Percentiles rank a stretch among this genome's conserved stretches.
Conservation (phyloP, 2,113 vertebrate species). For the Tretioscincus oriximinensis region DNA sequence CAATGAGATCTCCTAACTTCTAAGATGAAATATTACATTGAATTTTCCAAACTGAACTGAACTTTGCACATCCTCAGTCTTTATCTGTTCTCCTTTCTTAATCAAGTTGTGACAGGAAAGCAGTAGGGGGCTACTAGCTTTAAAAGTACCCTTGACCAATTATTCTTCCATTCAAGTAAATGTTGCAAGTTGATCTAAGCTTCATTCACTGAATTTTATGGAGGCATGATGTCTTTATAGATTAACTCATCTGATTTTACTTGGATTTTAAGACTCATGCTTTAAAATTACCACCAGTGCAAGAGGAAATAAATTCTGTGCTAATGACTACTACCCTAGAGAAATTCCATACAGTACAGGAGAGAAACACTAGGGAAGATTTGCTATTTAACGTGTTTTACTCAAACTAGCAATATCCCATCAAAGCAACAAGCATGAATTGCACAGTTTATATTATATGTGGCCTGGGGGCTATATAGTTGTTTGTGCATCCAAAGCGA, state of each 20-base stretch:
- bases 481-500: slow-evolving; percentile 25
- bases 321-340: slow-evolving; percentile 19
- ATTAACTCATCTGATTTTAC: background rate
- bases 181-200: background rate
- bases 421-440: slow-evolving; percentile 38
- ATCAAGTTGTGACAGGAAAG: background rate
- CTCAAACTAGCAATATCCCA: slow-evolving; percentile 11
- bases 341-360: slow-evolving; percentile 20
- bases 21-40: no score
- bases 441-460: slow-evolving; percentile 17
- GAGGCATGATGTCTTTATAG: background rate
- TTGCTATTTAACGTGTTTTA: slow-evolving; percentile 45
- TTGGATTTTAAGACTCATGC: background rate
- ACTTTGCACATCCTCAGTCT: no score
- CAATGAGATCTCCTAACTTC: no score
- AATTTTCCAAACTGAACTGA: no score
- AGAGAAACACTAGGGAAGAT: slow-evolving; percentile 28
- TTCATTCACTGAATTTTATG: background rate
- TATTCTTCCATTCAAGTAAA: background rate
- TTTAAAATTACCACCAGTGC: slow-evolving; percentile 1
- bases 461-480: slow-evolving; percentile 2
- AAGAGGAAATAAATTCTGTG: slow-evolving; percentile 22
- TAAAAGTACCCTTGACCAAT: background rate
- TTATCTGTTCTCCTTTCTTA: background rate
- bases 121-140: background rate